Percentiles rank a stretch among this genome's conserved stretches.
Evolutionary conservation across 2,797 vertebrate species (phyloP).

Genomic region (Columba guinea): DNA sequence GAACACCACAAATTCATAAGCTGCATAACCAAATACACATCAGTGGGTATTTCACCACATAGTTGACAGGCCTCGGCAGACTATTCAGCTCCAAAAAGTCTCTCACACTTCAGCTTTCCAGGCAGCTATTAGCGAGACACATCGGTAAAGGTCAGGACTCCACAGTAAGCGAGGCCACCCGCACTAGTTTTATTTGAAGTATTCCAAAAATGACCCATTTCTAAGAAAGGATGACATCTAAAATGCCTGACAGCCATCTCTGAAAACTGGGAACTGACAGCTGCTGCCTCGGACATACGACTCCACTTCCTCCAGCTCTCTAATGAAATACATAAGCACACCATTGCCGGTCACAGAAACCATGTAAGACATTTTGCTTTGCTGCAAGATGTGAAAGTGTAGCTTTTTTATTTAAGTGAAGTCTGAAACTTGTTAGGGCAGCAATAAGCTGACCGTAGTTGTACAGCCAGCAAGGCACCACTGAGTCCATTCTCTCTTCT

Average conservation of each 20-base stretch:
- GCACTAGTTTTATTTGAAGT: neutral
- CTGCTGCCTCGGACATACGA: neutral
- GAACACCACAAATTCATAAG: neutral
- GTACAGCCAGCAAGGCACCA: neutral
- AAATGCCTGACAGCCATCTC: neutral
- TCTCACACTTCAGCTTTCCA: neutral
- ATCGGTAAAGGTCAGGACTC: neutral
- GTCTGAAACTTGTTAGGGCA: neutral
- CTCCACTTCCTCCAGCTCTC: neutral
- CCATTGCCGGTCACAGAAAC: neutral
- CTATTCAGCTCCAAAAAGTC: neutral
- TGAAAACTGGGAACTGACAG: neutral
- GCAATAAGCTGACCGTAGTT: accelerated
- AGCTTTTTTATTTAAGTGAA: neutral
- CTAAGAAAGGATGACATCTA: neutral
- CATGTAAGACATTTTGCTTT: neutral
- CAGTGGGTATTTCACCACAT: neutral
- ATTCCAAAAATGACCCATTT: neutral
- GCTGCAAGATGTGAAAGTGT: neutral
- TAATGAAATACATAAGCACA: neutral
- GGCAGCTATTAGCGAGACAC: neutral
- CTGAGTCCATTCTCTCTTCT: neutral
- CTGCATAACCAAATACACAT: neutral
- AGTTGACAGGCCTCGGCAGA: neutral
- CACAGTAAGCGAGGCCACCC: neutral